phyloP scores from a whole-genome alignment of 2,888 invertebrate genomes.

The Xestoiulus laeticollis region DNA sequence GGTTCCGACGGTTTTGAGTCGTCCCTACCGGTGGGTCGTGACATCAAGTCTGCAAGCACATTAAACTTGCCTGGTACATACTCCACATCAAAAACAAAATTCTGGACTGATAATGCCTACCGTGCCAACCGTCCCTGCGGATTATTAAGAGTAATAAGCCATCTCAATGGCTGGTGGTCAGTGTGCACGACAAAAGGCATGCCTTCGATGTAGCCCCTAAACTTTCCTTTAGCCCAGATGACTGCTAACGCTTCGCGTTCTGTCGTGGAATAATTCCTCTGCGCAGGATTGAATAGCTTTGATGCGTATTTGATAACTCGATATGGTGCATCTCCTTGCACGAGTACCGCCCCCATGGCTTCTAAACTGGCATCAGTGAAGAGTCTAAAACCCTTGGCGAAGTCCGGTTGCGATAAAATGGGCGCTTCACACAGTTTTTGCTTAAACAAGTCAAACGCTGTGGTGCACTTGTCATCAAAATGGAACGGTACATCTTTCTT shows the following conservation, averaged over 20 bases:
- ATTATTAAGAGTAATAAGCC: no score
- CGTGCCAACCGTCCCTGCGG: background rate
- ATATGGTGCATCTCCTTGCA: slow-evolving; percentile 44
- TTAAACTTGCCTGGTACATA: background rate
- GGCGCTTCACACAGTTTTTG: background rate
- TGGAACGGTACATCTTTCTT: no score
- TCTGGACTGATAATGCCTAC: background rate
- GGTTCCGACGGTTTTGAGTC: no score
- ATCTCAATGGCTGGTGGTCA: no score
- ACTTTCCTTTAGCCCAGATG: slow-evolving; percentile 54
- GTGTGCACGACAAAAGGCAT: no score
- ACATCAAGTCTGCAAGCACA: background rate
- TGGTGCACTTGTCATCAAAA: no score
- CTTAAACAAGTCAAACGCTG: no score
- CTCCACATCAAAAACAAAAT: background rate
- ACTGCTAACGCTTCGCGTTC: slow-evolving; percentile 56
- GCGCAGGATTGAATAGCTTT: no score
- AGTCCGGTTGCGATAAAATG: background rate
- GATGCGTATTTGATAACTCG: slow-evolving; percentile 55
- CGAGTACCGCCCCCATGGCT: slow-evolving; percentile 51
- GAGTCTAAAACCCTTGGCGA: background rate
- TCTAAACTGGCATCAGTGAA: slow-evolving; percentile 41
- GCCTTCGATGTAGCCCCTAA: no score
- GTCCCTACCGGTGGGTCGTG: background rate
- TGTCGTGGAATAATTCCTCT: slow-evolving; percentile 55